Evolutionary conservation across 2,888 invertebrate species (phyloP).

Genomic region (Molanna angustata): DNA sequence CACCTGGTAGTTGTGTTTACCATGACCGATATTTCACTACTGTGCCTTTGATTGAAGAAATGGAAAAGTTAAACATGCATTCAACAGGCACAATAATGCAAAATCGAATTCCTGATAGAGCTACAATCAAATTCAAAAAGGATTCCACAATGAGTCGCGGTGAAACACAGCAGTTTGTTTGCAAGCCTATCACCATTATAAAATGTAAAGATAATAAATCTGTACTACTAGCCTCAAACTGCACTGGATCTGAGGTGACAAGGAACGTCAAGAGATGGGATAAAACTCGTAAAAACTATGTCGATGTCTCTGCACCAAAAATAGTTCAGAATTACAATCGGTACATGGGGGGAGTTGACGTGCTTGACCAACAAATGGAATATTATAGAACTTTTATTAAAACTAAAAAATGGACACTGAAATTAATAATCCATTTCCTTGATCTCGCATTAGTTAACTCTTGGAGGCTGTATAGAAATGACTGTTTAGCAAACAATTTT

Average conservation of each 20-base stretch:
- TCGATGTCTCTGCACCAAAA: slow-evolving; percentile 31
- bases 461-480: slow-evolving; percentile 34
- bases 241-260: slow-evolving; percentile 19
- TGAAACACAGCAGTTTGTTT: slow-evolving; percentile 18
- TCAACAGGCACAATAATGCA: slow-evolving; percentile 19
- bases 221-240: slow-evolving; percentile 32
- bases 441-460: slow-evolving; percentile 35
- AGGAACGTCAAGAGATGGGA: slow-evolving; percentile 31
- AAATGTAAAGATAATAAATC: slow-evolving; percentile 33
- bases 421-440: slow-evolving; percentile 35
- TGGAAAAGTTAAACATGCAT: slow-evolving; percentile 9
- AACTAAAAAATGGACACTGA: slow-evolving; percentile 37
- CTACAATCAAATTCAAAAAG: slow-evolving; percentile 9
- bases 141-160: slow-evolving; percentile 13
- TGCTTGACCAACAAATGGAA: slow-evolving; percentile 34
- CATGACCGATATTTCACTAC: slow-evolving; percentile 23
- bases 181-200: slow-evolving; percentile 21
- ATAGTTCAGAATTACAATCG: slow-evolving; percentile 33
- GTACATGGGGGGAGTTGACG: no score
- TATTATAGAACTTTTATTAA: slow-evolving; percentile 36
- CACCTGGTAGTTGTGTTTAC: slow-evolving; percentile 21
- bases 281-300: slow-evolving; percentile 28
- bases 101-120: slow-evolving; percentile 16
- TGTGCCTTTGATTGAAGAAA: slow-evolving; percentile 9
- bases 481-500: slow-evolving; percentile 12